phyloP scores from a whole-genome alignment of 2,888 invertebrate species.

The Nasonia oneida region DNA sequence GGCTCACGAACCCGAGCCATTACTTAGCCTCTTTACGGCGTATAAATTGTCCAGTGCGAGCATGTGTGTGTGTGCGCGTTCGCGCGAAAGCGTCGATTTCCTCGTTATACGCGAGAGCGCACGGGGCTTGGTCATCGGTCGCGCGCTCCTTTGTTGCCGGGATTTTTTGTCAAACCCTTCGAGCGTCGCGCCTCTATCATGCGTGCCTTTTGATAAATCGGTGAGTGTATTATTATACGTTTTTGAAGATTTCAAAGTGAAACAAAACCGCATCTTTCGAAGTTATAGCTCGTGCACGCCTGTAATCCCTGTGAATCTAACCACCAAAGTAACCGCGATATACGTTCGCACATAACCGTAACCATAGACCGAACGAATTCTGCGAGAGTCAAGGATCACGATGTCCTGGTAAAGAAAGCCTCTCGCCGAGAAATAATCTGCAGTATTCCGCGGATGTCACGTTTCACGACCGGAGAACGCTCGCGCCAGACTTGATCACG shows the following conservation, averaged over 20 bases:
- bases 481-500: not conserved
- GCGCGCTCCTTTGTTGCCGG: too few species aligned
- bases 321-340: conserved; percentile 7
- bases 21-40: conserved; percentile 68
- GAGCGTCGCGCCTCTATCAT: not conserved
- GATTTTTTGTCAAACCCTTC: not conserved
- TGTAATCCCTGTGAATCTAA: not conserved
- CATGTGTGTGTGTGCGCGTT: not conserved
- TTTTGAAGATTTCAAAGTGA: not conserved
- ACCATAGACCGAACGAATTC: not conserved
- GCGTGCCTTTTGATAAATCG: too few species aligned
- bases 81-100: not conserved
- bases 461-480: not conserved
- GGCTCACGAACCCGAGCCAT: conserved; percentile 64
- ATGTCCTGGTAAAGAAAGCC: conserved; percentile 6
- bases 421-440: conserved; percentile 6
- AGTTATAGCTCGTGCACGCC: not conserved
- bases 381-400: not conserved
- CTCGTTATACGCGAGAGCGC: not conserved
- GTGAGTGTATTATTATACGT: not conserved
- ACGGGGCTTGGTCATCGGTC: not conserved
- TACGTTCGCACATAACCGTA: not conserved
- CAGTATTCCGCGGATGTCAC: not conserved
- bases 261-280: not conserved
- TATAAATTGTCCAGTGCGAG: conserved; percentile 65